These are phyloP conservation scores for Plusia festucae DNA, from an alignment of 2,888 invertebrate genomes.

Conservation along the genomic window DNA sequence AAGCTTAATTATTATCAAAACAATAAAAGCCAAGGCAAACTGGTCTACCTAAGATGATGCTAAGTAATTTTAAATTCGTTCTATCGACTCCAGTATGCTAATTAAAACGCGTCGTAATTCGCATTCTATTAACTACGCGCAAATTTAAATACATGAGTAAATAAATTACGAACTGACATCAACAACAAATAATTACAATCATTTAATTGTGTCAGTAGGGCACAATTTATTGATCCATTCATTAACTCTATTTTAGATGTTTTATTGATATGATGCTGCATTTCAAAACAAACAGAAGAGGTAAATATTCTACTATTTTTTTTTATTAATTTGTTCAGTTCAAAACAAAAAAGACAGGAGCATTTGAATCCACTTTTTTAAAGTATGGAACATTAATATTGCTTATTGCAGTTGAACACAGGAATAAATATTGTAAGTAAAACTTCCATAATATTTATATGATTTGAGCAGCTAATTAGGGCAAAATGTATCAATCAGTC, in stretches of 20 bases:
- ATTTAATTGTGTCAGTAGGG: not conserved
- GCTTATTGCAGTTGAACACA: not conserved
- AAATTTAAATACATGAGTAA: slow-evolving; percentile 15
- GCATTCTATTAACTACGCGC: slow-evolving; percentile 24
- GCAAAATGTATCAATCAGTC: not conserved
- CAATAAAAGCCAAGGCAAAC: slow-evolving; percentile 46
- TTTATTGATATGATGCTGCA: no score
- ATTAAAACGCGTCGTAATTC: slow-evolving; percentile 28
- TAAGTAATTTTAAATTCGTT: slow-evolving; percentile 33
- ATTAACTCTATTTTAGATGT: no score
- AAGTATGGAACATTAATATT: not conserved
- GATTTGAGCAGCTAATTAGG: not conserved
- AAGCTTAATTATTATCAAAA: slow-evolving; percentile 41
- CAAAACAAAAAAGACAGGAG: no score
- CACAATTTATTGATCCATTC: no score
- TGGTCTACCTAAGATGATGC: slow-evolving; percentile 15
- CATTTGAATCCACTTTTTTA: no score
- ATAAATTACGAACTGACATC: slow-evolving; percentile 11
- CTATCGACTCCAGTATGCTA: slow-evolving; percentile 24
- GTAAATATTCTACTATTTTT: no score
- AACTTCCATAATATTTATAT: not conserved
- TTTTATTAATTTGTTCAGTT: no score
- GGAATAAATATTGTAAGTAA: not conserved
- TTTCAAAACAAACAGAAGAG: no score
- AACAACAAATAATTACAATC: slow-evolving; percentile 16